Percentiles rank a stretch among this genome's conserved stretches.
These are phyloP conservation scores for Nothocercus nigrocapillus DNA, from an alignment of 2,113 vertebrate species.

Conservation along the genomic window DNA sequence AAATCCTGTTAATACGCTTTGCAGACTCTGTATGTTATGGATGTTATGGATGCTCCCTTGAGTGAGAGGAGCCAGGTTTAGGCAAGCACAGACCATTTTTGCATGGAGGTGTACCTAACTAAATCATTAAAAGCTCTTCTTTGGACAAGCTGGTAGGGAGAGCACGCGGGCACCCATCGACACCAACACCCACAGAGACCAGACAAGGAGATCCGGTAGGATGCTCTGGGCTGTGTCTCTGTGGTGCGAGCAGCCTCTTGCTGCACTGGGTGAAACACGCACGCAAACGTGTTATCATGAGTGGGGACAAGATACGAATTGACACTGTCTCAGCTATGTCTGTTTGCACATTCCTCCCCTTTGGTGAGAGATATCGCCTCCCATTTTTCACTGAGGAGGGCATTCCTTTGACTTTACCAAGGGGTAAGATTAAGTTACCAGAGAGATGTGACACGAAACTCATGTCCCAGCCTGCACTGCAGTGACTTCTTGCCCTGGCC, in stretches of 20 bases:
- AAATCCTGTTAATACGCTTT: neutral
- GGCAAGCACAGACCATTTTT: neutral
- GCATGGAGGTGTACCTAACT: neutral
- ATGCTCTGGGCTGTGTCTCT: neutral
- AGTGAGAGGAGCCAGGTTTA: neutral
- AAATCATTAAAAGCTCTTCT: neutral
- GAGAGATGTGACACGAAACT: neutral
- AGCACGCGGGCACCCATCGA: no score
- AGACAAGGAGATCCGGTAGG: neutral
- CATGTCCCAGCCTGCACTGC: rapidly evolving
- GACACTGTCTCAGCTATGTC: neutral
- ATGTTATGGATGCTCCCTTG: neutral
- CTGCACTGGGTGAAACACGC: neutral
- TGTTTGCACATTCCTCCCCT: neutral
- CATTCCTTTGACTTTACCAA: neutral
- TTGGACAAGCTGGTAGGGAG: neutral
- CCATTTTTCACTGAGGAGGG: neutral
- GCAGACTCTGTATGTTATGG: neutral
- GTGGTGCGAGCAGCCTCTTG: neutral
- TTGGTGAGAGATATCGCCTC: rapidly evolving
- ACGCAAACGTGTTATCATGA: rapidly evolving
- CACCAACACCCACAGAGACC: neutral
- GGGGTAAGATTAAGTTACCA: neutral
- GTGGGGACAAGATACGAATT: neutral
- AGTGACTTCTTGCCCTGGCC: neutral